A percentile compares a stretch with the other conserved stretches of the same genome.
Evolutionary conservation across 2,888 invertebrate genomes (phyloP).

Genomic region (Ctenicera cuprea): DNA sequence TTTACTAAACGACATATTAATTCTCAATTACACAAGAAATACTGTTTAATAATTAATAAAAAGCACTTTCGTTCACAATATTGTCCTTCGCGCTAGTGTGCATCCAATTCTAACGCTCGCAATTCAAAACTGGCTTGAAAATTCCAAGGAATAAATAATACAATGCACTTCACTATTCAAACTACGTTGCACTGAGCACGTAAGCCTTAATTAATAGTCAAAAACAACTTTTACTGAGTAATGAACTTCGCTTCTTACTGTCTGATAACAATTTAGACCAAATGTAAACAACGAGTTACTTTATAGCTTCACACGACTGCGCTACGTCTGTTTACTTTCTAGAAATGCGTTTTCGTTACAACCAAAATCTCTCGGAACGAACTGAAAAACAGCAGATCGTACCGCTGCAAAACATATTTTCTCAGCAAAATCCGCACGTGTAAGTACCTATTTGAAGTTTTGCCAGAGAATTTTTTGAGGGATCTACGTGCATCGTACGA

Average conservation of each 20-base stretch:
- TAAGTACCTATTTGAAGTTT: slow-evolving; percentile 36
- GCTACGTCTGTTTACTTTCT: not conserved
- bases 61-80: too few relatives aligned
- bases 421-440: slow-evolving; percentile 20
- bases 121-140: too few relatives aligned
- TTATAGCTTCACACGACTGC: not conserved
- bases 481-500: slow-evolving; percentile 45
- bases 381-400: not conserved
- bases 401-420: slow-evolving; percentile 9
- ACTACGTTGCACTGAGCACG: not conserved
- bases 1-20: slow-evolving; percentile 69
- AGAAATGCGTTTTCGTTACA: not conserved
- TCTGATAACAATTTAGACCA: not conserved
- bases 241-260: not conserved
- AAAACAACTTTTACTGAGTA: not conserved
- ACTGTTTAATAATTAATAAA: not conserved
- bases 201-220: not conserved
- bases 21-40: slow-evolving; percentile 2
- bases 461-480: slow-evolving; percentile 20
- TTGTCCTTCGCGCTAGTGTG: too few relatives aligned
- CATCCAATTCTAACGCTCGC: too few relatives aligned
- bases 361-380: not conserved
- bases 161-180: not conserved
- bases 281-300: not conserved
- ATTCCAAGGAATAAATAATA: too few relatives aligned